Evolutionary conservation across 2,888 invertebrate species (phyloP), one percentile per base, ranked within the genome.

Genomic region (Leucania comma): DNA sequence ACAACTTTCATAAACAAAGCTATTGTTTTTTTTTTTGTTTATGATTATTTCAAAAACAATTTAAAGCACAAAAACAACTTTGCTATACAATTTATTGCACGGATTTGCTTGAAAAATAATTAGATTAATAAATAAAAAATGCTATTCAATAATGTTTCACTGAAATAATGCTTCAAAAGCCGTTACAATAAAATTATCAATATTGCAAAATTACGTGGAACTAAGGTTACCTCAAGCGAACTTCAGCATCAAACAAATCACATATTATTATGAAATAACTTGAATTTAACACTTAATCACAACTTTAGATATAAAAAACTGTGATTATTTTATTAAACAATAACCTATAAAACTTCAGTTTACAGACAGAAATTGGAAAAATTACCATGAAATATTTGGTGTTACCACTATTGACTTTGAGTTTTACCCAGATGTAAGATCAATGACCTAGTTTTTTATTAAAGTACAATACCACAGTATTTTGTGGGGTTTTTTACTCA

Each of bases 161-260:
- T 22, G 20, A 0, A 22, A 17, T 22, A 54, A 67, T 46, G 22
- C 50, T 48, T 24, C 26, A n/a, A 67, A 66, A 72, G 14, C 75
- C 72, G 72, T 72, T 72, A 74, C 6, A 58, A 3, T 51, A 10
- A 14, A 59, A 22, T 60, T 26, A 58, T 46, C 24, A 4, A n/a
- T 29, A n/a, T 9, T 38, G 50, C n/a, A 29, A 60, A 75, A 77
- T 64, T 75, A 71, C 74, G 74, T 72, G 60, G 35, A 64, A 69
- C 14, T 9, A 46, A 77, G 71, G 75, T 75, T 75, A 75, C 75
- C 75, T 75, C 24, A 38, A 2, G 38, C 50, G 61, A 32, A 42
- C 24, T 29, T 60, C 54, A 6, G 22, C 50, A n/a, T 9, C 46
- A n/a, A 54, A 26, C 22, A 38, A 71, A 71, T 77, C 75, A 77